These are phyloP conservation scores for Nycticebus coucang DNA, from an alignment of 2,113 vertebrate genomes.

Conservation along the genomic window DNA sequence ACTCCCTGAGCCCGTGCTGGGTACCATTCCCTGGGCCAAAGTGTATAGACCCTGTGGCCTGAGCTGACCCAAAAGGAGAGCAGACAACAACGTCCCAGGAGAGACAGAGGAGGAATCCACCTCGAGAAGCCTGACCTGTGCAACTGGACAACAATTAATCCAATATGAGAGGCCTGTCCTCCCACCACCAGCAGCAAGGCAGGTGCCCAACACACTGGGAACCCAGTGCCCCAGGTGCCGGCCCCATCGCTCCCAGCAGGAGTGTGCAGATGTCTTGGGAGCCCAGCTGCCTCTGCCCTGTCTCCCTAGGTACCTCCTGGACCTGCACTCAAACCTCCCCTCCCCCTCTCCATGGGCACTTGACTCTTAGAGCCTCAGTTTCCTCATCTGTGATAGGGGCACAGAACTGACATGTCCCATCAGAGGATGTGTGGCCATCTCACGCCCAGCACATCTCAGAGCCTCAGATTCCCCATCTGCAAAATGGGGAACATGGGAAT, in stretches of 20 bases:
- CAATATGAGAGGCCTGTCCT: not conserved
- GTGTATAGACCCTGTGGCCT: not conserved
- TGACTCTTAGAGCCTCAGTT: not conserved
- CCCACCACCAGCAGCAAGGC: not conserved
- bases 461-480: not conserved
- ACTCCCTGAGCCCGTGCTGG: not conserved
- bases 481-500: not conserved
- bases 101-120: not conserved
- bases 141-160: not conserved
- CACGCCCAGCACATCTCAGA: accelerated
- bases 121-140: accelerated
- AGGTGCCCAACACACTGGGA: not conserved
- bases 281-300: not conserved
- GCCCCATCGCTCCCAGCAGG: not conserved
- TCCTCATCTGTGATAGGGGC: not conserved
- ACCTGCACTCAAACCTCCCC: not conserved
- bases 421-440: not conserved
- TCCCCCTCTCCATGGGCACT: accelerated
- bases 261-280: not conserved
- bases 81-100: not conserved
- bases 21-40: not conserved
- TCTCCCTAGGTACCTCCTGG: not conserved
- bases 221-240: accelerated
- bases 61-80: not conserved
- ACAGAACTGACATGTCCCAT: not conserved